Base-by-base conservation (phyloP, 1,140 invertebrate genomes). In the Plodia interpunctella region DNA sequence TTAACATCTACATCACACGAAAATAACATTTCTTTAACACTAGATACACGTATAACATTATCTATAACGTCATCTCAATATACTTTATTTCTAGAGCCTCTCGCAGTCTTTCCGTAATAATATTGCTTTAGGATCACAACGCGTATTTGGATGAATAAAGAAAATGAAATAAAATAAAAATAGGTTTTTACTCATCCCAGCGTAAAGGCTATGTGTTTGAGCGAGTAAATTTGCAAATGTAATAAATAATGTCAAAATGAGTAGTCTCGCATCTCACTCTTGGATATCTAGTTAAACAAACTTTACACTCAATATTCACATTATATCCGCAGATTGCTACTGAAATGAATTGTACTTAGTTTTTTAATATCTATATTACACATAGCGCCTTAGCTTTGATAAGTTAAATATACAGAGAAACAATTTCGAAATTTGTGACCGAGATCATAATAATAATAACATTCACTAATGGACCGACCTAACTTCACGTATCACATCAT, bases 81-180 rank as follows among this genome's bases (percentile, higher is more conserved):
- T 70, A 67, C 63, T 66, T 66, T 70, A 73, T 63, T 55, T 68
- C 69, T 73, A 81, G 65, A 78, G 74, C 78, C 76, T 86, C 79
- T 57, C 60, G 65, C 76, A 86, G 80, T 86, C 80, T 83, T 82
- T 69, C 60, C 62, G 63, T 74, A 65, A 59, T 62, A 53, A 72
- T 70, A 78, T 75, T 74, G 59, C 60, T 69, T 63, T 35, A 63
- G 65, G 55, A 66, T 77, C 68, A 77, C 72, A 77, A 74, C 68
- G 65, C 68, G 54, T 49, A 58, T 66, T 50, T 67, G 60, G 57
- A 64, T 66, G 60, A 44, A 44, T 44, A 44, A 13, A 13, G 2
- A 15, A n/a, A 44, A 44, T 44, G 4, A 44, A 13, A 13, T 1
- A 15, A n/a, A 44, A 44, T 44, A 15, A 4, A 15, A 1, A 15